Evolutionary conservation across 2,113 vertebrate species (phyloP), one percentile per base, ranked within the genome.

Genomic region (Asarcornis scutulata): DNA sequence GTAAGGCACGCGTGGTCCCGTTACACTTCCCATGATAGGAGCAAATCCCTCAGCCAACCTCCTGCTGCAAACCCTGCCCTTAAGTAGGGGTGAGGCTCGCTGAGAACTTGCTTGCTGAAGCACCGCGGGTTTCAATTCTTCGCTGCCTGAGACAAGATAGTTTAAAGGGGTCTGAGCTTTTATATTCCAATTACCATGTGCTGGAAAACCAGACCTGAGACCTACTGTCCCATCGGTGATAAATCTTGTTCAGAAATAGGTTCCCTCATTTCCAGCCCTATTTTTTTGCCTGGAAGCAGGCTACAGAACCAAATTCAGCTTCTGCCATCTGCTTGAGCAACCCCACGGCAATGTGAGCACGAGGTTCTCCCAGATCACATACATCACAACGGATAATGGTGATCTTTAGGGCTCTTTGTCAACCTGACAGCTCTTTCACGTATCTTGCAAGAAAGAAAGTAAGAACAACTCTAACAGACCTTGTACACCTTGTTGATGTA

Each of bases 311-410:
- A 91, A 55, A 48, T 59, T 15, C 36, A 71, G 36, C n/a, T 50
- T 69, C 89, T 93, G 79, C 59, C 89, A 89, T 62, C 38, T 84
- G 44, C n/a, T 16, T 87, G 91, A 91, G 58, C 73, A 89, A 95
- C 36, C 27, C 18, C 79, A 78, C 44, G 58, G 64, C 90, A 86
- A 89, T 52, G 26, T 7, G 13, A 60, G 79, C 62, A 75, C 8
- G 3, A 88, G 79, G n/a, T 73, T 92, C 69, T 79, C 53, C 50
- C 75, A 90, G 76, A 93, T 77, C 66, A 42, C 71, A 50, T 42
- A 34, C 20, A 77, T 66, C 62, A 60, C 68, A 83, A 82, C 69
- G 69, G 83, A 46, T 44, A 76, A 88, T 13, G 34, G 71, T 89
- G 75, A 79, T 55, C 31, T 86, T 92, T 91, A 75, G 40, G 42